phyloP scores from a whole-genome alignment of 1,140 invertebrate species.

The Macrotrachela quadricornifera region DNA sequence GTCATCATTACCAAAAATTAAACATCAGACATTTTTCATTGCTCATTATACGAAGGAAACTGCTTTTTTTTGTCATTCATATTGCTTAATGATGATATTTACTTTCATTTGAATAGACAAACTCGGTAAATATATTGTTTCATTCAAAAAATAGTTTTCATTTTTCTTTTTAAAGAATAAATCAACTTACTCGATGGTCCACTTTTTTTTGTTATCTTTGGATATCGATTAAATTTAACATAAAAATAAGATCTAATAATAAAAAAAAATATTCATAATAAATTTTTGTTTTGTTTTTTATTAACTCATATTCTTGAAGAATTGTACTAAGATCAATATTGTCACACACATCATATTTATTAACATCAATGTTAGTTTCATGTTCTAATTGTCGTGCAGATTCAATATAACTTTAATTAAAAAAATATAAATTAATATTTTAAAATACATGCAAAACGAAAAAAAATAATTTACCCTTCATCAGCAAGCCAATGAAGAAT shows the following conservation, averaged over 20 bases:
- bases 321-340: slow-evolving; percentile 69
- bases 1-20: no score
- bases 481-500: slow-evolving; percentile 51
- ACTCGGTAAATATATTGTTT: no score
- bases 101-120: no score
- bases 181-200: slow-evolving; percentile 20
- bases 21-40: no score
- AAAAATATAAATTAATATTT: slow-evolving; percentile 1
- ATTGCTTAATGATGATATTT: no score
- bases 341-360: slow-evolving; percentile 56
- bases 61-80: no score
- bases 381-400: slow-evolving; percentile 38
- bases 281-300: no score
- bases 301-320: slow-evolving; percentile 52
- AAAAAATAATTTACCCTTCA: slow-evolving; percentile 36
- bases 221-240: slow-evolving; percentile 60
- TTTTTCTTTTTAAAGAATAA: no score
- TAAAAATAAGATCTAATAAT: slow-evolving; percentile 45
- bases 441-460: slow-evolving; percentile 3
- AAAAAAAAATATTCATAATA: no score
- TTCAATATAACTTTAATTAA: slow-evolving; percentile 33
- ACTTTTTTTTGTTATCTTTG: slow-evolving; percentile 45
- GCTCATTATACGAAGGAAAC: no score
- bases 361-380: slow-evolving; percentile 45
- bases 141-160: not conserved